These are phyloP conservation scores for Pithecia hirsuta DNA, from an alignment of 2,797 vertebrate genomes.

Conservation along the genomic window DNA sequence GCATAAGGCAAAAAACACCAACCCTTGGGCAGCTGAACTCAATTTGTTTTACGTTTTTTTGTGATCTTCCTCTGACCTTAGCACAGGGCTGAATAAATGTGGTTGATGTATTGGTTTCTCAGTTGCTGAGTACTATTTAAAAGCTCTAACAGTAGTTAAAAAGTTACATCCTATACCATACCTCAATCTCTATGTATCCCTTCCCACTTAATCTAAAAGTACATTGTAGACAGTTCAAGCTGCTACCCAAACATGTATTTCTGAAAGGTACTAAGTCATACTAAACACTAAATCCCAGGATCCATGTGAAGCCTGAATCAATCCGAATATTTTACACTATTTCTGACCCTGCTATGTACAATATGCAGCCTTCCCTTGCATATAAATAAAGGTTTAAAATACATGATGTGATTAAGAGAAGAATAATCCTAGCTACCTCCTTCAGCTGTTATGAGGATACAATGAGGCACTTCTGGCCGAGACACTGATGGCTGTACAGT, in stretches of 20 bases:
- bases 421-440: not conserved
- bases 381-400: conserved; percentile 29
- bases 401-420: not conserved
- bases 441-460: not conserved
- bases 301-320: not conserved
- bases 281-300: not conserved
- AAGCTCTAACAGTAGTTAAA: not conserved
- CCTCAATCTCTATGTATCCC: not conserved
- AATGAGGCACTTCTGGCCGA: not conserved
- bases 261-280: not conserved
- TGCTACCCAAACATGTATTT: not conserved
- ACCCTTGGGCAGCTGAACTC: not conserved
- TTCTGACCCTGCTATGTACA: not conserved
- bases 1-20: rapidly evolving
- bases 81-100: not conserved
- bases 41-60: rapidly evolving
- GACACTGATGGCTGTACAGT: not conserved
- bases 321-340: not conserved
- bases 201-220: not conserved
- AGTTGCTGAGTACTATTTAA: not conserved
- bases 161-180: not conserved
- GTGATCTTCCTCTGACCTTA: not conserved
- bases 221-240: not conserved
- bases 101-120: not conserved
- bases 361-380: not conserved